A percentile compares a stretch with the other conserved stretches of the same genome.
Conservation (phyloP, 2,888 invertebrate genomes). For the Branchellion lobata region DNA sequence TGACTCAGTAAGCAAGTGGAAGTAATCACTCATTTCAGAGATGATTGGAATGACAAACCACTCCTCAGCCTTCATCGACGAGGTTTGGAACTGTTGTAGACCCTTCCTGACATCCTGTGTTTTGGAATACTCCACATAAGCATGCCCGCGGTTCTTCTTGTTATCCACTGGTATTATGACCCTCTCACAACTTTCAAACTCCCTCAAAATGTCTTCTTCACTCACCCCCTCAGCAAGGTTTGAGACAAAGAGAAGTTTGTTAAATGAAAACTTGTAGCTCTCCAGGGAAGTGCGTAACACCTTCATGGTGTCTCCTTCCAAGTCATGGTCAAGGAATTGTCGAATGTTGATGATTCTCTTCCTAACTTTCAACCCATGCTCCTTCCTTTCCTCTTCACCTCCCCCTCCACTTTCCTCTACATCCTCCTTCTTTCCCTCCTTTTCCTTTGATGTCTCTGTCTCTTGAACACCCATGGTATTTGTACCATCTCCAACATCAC, state of each 20-base stretch:
- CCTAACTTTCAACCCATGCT: neutral
- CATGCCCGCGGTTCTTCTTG: neutral
- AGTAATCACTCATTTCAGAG: slow-evolving; percentile 9
- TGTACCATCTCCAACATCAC: too few species aligned
- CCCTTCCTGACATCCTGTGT: neutral
- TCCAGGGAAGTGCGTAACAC: neutral
- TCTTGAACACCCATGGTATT: too few species aligned
- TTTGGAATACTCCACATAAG: neutral
- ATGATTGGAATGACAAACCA: slow-evolving; percentile 6
- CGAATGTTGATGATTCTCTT: slow-evolving; percentile 1
- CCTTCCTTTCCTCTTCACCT: neutral
- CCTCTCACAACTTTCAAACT: slow-evolving; percentile 13
- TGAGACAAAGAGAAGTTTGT: slow-evolving; percentile 4
- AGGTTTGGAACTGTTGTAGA: neutral
- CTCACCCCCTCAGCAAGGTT: neutral
- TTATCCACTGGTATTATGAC: neutral
- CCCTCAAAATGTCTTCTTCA: neutral
- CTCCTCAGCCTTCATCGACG: neutral
- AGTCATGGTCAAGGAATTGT: neutral
- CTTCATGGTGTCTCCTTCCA: neutral
- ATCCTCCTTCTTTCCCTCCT: too few species aligned
- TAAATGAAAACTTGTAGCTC: neutral
- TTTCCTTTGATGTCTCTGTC: too few species aligned
- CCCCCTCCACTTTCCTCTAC: too few species aligned
- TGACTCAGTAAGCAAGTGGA: neutral